These are phyloP conservation scores for Drosophila gunungcola DNA, from an alignment of 1,140 invertebrate species.

Conservation along the genomic window DNA sequence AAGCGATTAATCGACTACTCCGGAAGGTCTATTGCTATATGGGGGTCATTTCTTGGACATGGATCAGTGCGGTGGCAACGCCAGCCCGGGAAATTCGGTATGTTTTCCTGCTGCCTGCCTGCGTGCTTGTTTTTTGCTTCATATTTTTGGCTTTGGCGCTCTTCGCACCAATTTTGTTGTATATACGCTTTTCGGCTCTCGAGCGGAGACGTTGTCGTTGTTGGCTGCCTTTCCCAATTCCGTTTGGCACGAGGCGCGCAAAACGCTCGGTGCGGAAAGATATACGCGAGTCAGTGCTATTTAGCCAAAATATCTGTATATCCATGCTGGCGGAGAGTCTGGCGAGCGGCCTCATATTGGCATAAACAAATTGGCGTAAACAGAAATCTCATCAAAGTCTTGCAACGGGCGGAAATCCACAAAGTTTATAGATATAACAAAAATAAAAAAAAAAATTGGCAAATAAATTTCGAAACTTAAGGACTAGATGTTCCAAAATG, in stretches of 20 bases:
- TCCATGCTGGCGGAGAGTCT: neutral
- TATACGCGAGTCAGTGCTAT: constrained; percentile 19
- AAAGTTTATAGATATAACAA: constrained; percentile 15
- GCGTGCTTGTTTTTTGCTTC: constrained; percentile 10
- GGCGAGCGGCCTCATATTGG: constrained; percentile 25
- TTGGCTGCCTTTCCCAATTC: constrained; percentile 64
- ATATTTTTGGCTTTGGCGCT: constrained; percentile 52
- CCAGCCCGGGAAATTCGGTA: constrained; percentile 72
- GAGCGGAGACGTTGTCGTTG: constrained; percentile 73
- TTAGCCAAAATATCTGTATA: constrained; percentile 28
- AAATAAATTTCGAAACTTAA: neutral
- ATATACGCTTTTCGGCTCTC: constrained; percentile 80
- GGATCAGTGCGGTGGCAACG: constrained; percentile 58
- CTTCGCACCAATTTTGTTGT: constrained; percentile 68
- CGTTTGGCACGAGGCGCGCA: constrained; percentile 69
- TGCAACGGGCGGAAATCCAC: constrained; percentile 23
- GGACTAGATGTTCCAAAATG: constrained; percentile 2
- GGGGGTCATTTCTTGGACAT: constrained; percentile 25
- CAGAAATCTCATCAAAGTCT: neutral
- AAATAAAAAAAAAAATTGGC: neutral
- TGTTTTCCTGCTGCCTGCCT: constrained; percentile 58
- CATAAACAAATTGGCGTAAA: constrained; percentile 12
- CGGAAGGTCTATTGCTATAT: neutral
- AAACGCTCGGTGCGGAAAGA: constrained; percentile 34
- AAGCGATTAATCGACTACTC: neutral